phyloP scores from a whole-genome alignment of 2,888 invertebrate genomes.

The Phania funesta region DNA sequence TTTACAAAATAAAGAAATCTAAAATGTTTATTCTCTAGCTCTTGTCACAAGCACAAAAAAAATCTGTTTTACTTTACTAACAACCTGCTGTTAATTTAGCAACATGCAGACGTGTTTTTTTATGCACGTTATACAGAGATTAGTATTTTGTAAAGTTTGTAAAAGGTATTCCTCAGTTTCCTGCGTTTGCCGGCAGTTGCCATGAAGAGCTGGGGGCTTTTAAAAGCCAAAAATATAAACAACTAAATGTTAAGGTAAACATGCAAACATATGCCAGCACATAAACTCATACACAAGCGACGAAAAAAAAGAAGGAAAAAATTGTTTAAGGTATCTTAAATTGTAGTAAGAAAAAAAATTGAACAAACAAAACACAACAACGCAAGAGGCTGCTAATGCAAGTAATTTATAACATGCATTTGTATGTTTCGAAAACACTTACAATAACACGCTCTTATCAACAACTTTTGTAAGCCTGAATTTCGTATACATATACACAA shows the following conservation, averaged over 20 bases:
- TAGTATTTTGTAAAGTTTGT: conserved; percentile 9
- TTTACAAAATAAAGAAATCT: not conserved
- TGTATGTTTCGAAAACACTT: conserved; percentile 55
- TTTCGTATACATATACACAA: conserved; percentile 29
- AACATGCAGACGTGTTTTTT: conserved; percentile 33
- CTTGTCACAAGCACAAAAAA: not conserved
- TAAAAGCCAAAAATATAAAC: not conserved
- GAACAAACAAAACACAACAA: conserved; percentile 53
- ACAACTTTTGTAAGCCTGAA: not conserved
- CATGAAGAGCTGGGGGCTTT: not conserved
- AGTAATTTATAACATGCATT: conserved; percentile 76
- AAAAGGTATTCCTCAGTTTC: not conserved
- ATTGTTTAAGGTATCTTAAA: conserved; percentile 19
- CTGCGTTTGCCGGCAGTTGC: not conserved
- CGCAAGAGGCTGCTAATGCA: conserved; percentile 78
- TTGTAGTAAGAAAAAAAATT: conserved; percentile 11
- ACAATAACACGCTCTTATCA: conserved; percentile 21
- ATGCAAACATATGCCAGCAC: not conserved
- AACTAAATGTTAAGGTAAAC: conserved; percentile 42
- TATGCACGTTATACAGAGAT: not conserved
- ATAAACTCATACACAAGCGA: not conserved
- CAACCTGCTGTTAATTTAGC: conserved; percentile 57
- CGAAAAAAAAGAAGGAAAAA: conserved; percentile 2
- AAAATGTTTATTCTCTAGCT: not conserved
- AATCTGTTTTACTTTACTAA: conserved; percentile 7